These are phyloP conservation scores for Lasaia peninsularis DNA, from an alignment of 1,140 invertebrate species.

Conservation along the genomic window DNA sequence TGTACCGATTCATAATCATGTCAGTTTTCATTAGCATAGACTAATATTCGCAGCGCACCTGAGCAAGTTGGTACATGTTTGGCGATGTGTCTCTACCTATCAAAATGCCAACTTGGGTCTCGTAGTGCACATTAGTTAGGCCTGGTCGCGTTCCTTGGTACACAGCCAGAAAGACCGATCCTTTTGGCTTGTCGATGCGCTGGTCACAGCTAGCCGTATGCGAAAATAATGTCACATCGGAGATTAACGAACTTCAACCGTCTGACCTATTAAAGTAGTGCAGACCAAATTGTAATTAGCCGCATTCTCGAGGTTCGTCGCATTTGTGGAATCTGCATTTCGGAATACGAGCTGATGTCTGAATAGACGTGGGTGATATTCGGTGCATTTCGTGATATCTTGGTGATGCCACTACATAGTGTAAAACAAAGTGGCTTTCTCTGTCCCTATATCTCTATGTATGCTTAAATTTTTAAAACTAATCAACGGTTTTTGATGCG, in stretches of 20 bases:
- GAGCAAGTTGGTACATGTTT: conserved; percentile 19
- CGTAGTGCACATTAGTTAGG: conserved; percentile 68
- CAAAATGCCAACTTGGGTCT: conserved; percentile 73
- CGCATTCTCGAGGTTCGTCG: conserved; percentile 17
- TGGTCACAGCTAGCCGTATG: conserved; percentile 48
- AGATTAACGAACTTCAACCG: conserved; percentile 70
- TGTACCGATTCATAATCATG: background rate
- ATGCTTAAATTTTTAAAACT: no score
- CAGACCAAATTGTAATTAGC: conserved; percentile 36
- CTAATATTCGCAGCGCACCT: background rate
- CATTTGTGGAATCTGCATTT: conserved; percentile 16
- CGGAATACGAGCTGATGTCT: background rate
- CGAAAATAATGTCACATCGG: conserved; percentile 71
- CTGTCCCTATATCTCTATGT: no score
- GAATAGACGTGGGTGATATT: background rate
- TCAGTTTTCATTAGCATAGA: background rate
- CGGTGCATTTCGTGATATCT: background rate
- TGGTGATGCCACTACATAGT: background rate
- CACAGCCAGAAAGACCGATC: conserved; percentile 71
- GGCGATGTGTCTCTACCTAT: conserved; percentile 30
- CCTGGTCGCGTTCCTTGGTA: conserved; percentile 73
- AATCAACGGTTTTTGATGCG: no score
- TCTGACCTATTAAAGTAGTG: conserved; percentile 58
- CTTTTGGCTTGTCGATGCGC: conserved; percentile 72
- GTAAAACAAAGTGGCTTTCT: no score